Conservation (phyloP, 2,113 vertebrate genomes). For the Hyperoodon ampullatus region DNA sequence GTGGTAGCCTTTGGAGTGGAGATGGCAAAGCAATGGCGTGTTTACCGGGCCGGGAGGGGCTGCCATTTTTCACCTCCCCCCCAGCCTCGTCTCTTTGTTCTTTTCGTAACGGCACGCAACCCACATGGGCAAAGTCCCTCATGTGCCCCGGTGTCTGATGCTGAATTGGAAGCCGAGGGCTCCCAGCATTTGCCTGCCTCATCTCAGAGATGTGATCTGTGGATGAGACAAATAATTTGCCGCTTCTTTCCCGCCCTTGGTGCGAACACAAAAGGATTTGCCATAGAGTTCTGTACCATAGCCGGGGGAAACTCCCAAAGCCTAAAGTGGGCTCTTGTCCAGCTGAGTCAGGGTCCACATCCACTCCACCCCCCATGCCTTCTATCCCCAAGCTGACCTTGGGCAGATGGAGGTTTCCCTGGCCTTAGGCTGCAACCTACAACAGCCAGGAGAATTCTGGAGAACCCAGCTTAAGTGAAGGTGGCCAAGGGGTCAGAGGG, state of each 20-base stretch:
- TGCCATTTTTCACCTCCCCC: slow-evolving; percentile 76
- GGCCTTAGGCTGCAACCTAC: neutral
- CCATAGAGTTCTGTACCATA: neutral
- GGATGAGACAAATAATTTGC: slow-evolving; percentile 69
- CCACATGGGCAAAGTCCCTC: slow-evolving; percentile 62
- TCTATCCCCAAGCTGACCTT: neutral
- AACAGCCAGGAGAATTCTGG: neutral
- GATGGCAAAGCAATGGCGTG: slow-evolving; percentile 79
- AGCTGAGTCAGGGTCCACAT: neutral
- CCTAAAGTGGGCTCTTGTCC: neutral
- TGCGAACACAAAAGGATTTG: slow-evolving; percentile 49
- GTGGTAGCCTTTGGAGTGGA: slow-evolving; percentile 85
- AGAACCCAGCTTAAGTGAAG: neutral
- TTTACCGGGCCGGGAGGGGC: slow-evolving; percentile 73
- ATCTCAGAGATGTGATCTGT: slow-evolving; percentile 69
- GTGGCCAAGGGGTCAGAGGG: neutral
- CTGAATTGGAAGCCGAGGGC: slow-evolving; percentile 59
- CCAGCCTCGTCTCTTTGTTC: slow-evolving; percentile 77
- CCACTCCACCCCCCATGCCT: fast-evolving
- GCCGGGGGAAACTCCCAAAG: neutral
- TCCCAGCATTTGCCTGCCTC: slow-evolving; percentile 58
- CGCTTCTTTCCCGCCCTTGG: slow-evolving; percentile 57
- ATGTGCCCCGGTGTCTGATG: slow-evolving; percentile 43
- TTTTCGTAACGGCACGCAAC: slow-evolving; percentile 60
- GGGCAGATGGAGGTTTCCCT: neutral